phyloP scores from a whole-genome alignment of 1,140 invertebrate genomes.

The Drosophila hydei region DNA sequence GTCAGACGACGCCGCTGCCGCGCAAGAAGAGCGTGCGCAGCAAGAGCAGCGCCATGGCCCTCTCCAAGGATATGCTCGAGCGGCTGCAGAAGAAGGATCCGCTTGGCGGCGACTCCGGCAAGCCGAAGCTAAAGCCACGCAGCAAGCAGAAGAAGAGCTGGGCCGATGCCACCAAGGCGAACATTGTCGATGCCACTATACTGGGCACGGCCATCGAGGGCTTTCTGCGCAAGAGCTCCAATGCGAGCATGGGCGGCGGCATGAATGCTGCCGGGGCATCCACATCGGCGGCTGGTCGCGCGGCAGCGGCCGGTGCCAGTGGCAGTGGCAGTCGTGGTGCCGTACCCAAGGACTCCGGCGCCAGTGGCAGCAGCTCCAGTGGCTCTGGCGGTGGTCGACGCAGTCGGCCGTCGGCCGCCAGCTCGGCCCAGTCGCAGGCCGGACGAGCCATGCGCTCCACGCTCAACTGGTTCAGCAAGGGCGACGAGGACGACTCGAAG shows the following conservation, averaged over 20 bases:
- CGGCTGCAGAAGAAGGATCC: slow-evolving; percentile 82
- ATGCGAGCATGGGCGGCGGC: slow-evolving; percentile 82
- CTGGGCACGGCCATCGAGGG: slow-evolving; percentile 92
- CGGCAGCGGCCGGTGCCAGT: slow-evolving; percentile 39
- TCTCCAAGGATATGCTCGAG: slow-evolving; percentile 85
- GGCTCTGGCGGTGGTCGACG: slow-evolving; percentile 23
- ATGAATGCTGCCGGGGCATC: slow-evolving; percentile 64
- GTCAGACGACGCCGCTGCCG: slow-evolving; percentile 89
- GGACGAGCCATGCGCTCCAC: slow-evolving; percentile 75
- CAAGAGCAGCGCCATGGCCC: slow-evolving; percentile 84
- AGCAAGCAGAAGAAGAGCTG: slow-evolving; percentile 78
- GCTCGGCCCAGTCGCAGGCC: slow-evolving; percentile 71
- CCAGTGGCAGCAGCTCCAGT: slow-evolving; percentile 35
- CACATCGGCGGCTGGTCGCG: slow-evolving; percentile 61
- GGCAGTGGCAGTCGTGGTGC: slow-evolving; percentile 76
- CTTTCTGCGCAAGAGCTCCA: slow-evolving; percentile 87
- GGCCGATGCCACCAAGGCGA: slow-evolving; percentile 71
- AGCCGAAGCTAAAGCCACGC: slow-evolving; percentile 76
- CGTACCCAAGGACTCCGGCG: slow-evolving; percentile 65
- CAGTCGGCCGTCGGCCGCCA: slow-evolving; percentile 52
- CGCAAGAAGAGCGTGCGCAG: slow-evolving; percentile 86
- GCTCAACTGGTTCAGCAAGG: slow-evolving; percentile 78
- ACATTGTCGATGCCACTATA: slow-evolving; percentile 89
- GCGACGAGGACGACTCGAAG: slow-evolving; percentile 87
- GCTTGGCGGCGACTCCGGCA: slow-evolving; percentile 62